Base-by-base conservation (phyloP, 2,888 invertebrate genomes). In the Cartodere bifasciata region DNA sequence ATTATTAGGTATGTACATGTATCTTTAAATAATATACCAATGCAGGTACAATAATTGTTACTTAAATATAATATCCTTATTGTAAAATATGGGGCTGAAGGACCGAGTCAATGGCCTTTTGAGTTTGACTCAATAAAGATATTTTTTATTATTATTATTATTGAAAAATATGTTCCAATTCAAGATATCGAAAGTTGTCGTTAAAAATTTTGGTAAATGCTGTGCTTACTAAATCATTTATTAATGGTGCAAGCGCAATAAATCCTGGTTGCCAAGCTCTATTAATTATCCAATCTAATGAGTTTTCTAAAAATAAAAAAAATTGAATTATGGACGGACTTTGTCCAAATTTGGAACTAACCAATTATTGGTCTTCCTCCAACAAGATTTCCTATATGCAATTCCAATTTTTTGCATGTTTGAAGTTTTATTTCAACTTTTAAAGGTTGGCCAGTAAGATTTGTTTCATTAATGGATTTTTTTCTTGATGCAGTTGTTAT, bases 131-230 rank as follows among this genome's bases (percentile, higher is more conserved):
- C n/a, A n/a, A n/a, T n/a, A n/a, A n/a, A n/a, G n/a, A n/a, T n/a
- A n/a, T n/a, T n/a, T n/a, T n/a, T n/a, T n/a, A n/a, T n/a, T n/a
- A n/a, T n/a, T n/a, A n/a, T n/a, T 23, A 27, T 5, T 27, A 13
- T 5, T 30, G 64, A 33, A 83, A 70, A 40, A 81, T 67, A 38
- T 68, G 61, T 1, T 77, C 68, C 24, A 85, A 58, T 1, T 83
- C 80, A 55, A 86, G 83, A 53, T 75, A 60, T 39, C 67, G 65
- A 52, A 86, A 86, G 29, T 80, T 75, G 33, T 70, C 70, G 47
- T 75, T 81, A 58, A 83, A 82, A 41, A 86, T 84, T 37, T 83
- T 78, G 0, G 85, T 83, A 56, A 86, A 86, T 4, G 81, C 85
- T 1, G 74, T 76, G 52, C 82, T 80, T 38, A 86, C 84, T 36